phyloP scores from a whole-genome alignment of 2,888 invertebrate genomes.

The Hyppa rectilinea region DNA sequence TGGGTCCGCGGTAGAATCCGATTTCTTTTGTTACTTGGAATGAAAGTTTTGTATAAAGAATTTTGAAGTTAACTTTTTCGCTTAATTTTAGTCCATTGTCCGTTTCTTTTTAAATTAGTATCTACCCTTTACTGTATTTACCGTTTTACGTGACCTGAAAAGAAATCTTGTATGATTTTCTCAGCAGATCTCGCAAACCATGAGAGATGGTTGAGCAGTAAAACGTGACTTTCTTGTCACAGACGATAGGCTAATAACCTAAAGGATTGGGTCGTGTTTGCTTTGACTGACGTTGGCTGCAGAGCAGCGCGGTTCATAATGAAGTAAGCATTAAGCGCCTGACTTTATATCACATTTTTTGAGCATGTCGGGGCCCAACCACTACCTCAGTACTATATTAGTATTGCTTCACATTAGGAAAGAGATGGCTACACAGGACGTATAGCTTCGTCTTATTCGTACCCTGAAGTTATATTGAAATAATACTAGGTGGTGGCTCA shows the following conservation, averaged over 20 bases:
- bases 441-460: too few relatives aligned
- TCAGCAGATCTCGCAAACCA: constrained; percentile 12
- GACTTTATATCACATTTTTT: too few relatives aligned
- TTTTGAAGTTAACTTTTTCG: constrained; percentile 40
- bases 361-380: too few relatives aligned
- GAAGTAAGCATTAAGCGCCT: neutral
- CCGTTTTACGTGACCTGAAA: constrained; percentile 20
- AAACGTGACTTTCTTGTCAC: constrained; percentile 25
- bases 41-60: constrained; percentile 54
- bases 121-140: constrained; percentile 37
- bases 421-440: too few relatives aligned
- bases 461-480: too few relatives aligned
- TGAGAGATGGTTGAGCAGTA: constrained; percentile 10
- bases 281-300: constrained; percentile 1
- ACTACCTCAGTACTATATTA: too few relatives aligned
- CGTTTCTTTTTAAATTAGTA: constrained; percentile 37
- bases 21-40: constrained; percentile 64
- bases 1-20: constrained; percentile 59
- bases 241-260: constrained; percentile 2
- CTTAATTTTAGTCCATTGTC: constrained; percentile 42
- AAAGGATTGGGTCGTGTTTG: constrained; percentile 19
- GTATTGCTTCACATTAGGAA: too few relatives aligned
- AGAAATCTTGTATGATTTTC: constrained; percentile 10
- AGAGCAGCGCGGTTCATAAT: neutral
- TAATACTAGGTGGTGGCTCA: too few relatives aligned